Base-by-base conservation (phyloP, 2,888 invertebrate genomes). In the Timema cristinae region DNA sequence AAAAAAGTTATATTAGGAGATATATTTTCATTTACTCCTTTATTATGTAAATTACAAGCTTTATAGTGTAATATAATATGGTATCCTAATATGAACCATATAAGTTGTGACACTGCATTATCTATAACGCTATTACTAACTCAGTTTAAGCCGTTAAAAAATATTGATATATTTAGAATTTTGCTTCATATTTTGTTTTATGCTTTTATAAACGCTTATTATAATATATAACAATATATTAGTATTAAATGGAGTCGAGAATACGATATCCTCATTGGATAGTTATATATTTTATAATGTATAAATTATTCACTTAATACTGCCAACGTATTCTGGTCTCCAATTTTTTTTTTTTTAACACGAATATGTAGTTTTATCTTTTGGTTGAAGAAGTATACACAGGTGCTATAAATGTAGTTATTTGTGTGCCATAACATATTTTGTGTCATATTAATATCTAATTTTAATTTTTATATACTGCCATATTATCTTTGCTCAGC, bases 401-500 rank as follows among this genome's bases (percentile, higher is more conserved):
- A 67, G 73, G 73, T 73, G 73, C 73, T 73, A 73, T 67, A 68
- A 68, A 50, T 71, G 69, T 70, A 70, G 63, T 67, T 71, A 72
- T 72, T 70, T 71, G 71, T 72, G 73, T 73, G 73, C 73, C 73
- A 73, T 73, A 73, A 71, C 71, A 63, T 32, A 32, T n/a, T 63
- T 63, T 63, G 63, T 63, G 63, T 71, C 70, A 61, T 32, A 50
- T 2, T 32, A 15, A 47, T 67, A 47, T 49, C 66, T 67, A 54
- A 54, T 56, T 69, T 10, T 52, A 32, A 68, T 52, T 51, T 52
- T 10, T 49, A 52, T 56, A 32, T 67, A 54, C 56, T 71, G 70
- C 70, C 56, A 56, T 67, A 48, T 67, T 71, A 67, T 63, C 11
- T 63, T 32, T 63, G 48, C 63, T 47, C 32, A 32, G 32, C 32